Base-by-base conservation (phyloP, 2,797 vertebrate genomes). In the Eremophila alpestris region DNA sequence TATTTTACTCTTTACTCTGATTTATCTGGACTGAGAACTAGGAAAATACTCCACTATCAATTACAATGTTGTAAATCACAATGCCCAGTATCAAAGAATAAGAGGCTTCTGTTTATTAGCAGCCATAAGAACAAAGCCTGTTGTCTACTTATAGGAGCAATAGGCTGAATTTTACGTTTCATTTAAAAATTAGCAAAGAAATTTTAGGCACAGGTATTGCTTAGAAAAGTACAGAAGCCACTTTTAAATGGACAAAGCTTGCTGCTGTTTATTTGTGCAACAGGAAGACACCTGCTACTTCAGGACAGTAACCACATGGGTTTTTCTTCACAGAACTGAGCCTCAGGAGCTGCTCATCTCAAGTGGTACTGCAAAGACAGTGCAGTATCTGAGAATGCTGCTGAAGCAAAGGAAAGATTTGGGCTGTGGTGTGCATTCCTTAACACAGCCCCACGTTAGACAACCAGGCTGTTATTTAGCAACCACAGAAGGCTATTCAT, bases 21-120 rank as follows among this genome's bases (percentile, higher is more conserved):
- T 94, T 95, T 95, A 91, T 55, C 71, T 83, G 36, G 78, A 65
- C 43, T 36, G 46, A n/a, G 51, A 89, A 78, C 29, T 19, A 45
- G 62, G 74, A 83, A 81, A 92, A 83, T 51, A 81, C 80, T 95
- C 73, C 40, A 15, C 51, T 81, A 10, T 62, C 46, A 65, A 4
- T 86, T 86, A 69, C 30, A 38, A 7, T 65, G 52, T 23, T 84
- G 52, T 84, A 94, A 89, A 89, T 91, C 71, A 89, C n/a, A 58
- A 29, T 41, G 38, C 34, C 64, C 58, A 43, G 7, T 41, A 41
- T 23, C 45, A 41, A 86, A 63, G 68, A 85, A 32, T 58, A 82
- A 68, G n/a, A 68, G 24, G 20, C 87, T 93, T 85, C 46, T 85
- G 52, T 55, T 69, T 74, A 55, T 80, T 71, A 81, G 43, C 69